phyloP scores from a whole-genome alignment of 1,140 invertebrate genomes.

The Brachionus koreanus region DNA sequence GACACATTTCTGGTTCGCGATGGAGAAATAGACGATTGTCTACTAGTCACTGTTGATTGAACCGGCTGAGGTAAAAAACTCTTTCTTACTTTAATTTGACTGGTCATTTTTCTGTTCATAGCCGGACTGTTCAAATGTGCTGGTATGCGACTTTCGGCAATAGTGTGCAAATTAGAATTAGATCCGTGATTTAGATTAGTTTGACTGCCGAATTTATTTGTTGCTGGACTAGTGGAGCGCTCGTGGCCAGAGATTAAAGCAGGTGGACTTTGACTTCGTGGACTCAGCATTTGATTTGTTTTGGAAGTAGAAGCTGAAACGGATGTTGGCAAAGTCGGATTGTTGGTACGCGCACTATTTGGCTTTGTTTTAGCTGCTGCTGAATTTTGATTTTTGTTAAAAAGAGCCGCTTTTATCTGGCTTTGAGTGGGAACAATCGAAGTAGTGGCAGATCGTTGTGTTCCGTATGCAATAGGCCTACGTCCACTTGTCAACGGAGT shows the following conservation, averaged over 20 bases:
- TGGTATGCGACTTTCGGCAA: constrained; percentile 4
- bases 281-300: neutral
- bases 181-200: neutral
- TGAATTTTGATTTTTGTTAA: neutral
- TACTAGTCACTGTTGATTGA: neutral
- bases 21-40: constrained; percentile 37
- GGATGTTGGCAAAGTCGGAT: neutral
- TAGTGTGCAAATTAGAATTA: constrained; percentile 27
- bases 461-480: neutral
- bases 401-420: constrained; percentile 4
- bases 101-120: neutral
- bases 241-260: neutral
- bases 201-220: constrained; percentile 5
- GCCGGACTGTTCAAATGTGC: constrained; percentile 26
- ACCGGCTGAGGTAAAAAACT: constrained; percentile 43
- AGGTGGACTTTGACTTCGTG: neutral
- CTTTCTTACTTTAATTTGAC: neutral
- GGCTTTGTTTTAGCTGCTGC: neutral
- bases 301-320: neutral
- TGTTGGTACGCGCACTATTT: neutral
- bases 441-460: constrained; percentile 16
- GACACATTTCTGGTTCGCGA: constrained; percentile 18
- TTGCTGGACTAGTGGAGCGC: neutral
- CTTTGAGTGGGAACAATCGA: constrained; percentile 5
- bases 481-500: neutral